Base-by-base conservation (phyloP, 2,113 vertebrate genomes). In the Ginglymostoma cirratum region DNA sequence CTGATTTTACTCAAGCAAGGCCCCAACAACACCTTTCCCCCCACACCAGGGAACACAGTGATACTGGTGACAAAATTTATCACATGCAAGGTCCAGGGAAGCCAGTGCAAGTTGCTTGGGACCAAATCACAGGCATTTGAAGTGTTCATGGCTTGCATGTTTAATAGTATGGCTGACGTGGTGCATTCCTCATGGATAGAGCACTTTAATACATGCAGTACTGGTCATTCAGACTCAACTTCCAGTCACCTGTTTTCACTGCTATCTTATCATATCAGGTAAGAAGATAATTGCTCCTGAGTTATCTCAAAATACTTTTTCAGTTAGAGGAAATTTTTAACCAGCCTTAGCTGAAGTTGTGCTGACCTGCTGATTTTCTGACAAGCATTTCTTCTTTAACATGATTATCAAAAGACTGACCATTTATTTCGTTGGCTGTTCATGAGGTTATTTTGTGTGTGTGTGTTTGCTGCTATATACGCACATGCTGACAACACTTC, bases 191-290 rank as follows among this genome's bases (percentile, higher is more conserved):
- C 34, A 45, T 92, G 89, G 89, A 87, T 52, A 27, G 23, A 48
- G 45, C 70, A 52, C 23, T 92, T 66, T 8, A 38, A 92, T 14
- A 92, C 89, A 92, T 66, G 89, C 55, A 38, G 27, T 90, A 52
- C 45, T 34, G 87, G 27, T 66, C 34, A 65, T 92, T 92, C 61
- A 66, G 89, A 38, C n/a, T 66, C 61, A 65, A 92, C 61, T 65
- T 92, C 89, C n/a, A 92, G 55, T 92, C 89, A 92, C 89, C 61
- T 66, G 34, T 92, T 92, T 92, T 66, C 89, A 66, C 89, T 66
- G 89, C 61, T 55, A 66, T 65, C 15, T 92, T 92, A 34, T 92
- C 61, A 66, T 19, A n/a, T 90, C n/a, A 92, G 34, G 19, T 66
- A 66, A 66, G 34, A 61, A 66, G 30, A n/a, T 34, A 90, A 23